Conservation (phyloP, 1,140 invertebrate species). For the Drosophila aff. region DNA sequence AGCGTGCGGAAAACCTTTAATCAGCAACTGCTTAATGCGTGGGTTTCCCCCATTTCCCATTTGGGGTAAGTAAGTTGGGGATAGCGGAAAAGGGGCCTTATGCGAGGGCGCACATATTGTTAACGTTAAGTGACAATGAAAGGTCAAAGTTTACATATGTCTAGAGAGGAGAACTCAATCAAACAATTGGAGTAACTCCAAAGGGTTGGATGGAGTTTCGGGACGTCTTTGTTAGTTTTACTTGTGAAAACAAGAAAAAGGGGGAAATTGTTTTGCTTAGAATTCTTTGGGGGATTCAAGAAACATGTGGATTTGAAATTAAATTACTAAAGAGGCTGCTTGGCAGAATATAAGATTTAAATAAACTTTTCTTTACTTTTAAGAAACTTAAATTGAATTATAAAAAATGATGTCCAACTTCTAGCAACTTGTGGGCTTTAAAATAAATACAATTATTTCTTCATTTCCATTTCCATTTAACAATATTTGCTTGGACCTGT, state of each 20-base stretch:
- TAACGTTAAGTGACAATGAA: slow-evolving; percentile 43
- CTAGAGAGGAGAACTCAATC: neutral
- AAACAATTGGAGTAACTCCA: slow-evolving; percentile 15
- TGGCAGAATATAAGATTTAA: neutral
- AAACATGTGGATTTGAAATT: neutral
- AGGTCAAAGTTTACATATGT: slow-evolving; percentile 40
- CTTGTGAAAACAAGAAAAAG: slow-evolving; percentile 1
- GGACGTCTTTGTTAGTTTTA: slow-evolving; percentile 10
- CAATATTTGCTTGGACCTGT: neutral
- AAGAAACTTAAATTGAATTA: neutral
- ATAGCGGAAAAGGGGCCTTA: neutral
- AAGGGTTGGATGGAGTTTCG: slow-evolving; percentile 14
- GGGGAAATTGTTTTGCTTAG: neutral
- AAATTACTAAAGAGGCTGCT: neutral
- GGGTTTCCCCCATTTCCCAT: slow-evolving; percentile 29
- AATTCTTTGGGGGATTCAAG: neutral
- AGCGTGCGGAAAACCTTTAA: slow-evolving; percentile 53
- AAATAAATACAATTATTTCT: slow-evolving; percentile 2
- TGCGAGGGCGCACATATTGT: slow-evolving; percentile 27
- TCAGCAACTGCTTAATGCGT: slow-evolving; percentile 44
- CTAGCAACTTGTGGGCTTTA: neutral
- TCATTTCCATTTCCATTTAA: slow-evolving; percentile 4
- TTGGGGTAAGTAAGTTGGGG: slow-evolving; percentile 6
- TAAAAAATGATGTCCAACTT: neutral
- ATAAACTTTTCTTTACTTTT: neutral